Evolutionary conservation across 1,140 invertebrate genomes (phyloP).

Genomic region (Caenorhabditis inopinata): DNA sequence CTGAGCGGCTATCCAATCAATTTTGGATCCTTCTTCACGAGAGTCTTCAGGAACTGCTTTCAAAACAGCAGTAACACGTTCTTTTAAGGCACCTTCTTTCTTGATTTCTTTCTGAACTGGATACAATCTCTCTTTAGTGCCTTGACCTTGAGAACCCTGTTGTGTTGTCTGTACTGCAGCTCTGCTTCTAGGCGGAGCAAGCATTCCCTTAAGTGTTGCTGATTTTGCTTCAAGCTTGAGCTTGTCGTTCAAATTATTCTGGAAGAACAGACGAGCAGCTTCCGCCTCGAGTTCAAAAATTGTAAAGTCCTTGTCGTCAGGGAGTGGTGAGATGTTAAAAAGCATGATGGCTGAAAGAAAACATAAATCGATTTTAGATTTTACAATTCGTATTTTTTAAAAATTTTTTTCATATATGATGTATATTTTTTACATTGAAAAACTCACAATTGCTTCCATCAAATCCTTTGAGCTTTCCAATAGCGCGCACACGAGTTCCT

Average conservation of each 20-base stretch:
- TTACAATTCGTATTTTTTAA: too few relatives aligned
- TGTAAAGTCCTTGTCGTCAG: background rate
- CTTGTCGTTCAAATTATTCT: slow-evolving; percentile 10
- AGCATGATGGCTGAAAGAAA: slow-evolving; percentile 21
- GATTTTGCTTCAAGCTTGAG: background rate
- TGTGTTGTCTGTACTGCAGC: background rate
- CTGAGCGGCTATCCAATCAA: background rate
- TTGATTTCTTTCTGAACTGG: background rate
- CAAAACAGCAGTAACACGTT: background rate
- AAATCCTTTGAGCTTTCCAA: background rate
- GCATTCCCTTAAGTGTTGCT: background rate
- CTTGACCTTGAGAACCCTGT: background rate
- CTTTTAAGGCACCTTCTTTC: background rate
- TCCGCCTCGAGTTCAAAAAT: background rate
- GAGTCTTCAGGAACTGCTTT: background rate
- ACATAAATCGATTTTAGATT: too few relatives aligned
- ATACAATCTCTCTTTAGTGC: background rate
- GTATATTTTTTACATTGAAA: background rate
- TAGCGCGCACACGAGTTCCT: slow-evolving; percentile 2
- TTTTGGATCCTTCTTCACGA: background rate
- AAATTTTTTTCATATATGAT: background rate
- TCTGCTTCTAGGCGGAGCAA: background rate
- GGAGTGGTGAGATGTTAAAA: background rate
- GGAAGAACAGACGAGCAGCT: slow-evolving; percentile 7
- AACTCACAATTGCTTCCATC: background rate